phyloP scores from a whole-genome alignment of 2,113 vertebrate species.

The Pachyramphus minor region DNA sequence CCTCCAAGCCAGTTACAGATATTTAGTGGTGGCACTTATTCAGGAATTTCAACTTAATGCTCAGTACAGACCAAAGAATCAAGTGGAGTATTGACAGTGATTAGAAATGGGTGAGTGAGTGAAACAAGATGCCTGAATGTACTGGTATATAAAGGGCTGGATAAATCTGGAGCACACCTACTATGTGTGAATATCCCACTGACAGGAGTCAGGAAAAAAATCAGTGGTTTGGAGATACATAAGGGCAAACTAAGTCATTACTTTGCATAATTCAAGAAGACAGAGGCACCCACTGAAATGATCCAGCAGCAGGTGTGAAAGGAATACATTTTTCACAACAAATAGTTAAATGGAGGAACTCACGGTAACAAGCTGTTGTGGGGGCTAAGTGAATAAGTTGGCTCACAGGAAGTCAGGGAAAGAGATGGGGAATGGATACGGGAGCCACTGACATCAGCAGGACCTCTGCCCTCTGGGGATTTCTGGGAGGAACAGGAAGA shows the following conservation, averaged over 20 bases:
- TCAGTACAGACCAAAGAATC: not conserved
- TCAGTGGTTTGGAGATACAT: not conserved
- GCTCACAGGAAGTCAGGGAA: not conserved
- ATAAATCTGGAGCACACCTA: not conserved
- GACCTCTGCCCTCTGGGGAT: not conserved
- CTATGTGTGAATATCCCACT: accelerated
- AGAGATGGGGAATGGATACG: not conserved
- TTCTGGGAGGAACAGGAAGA: not conserved
- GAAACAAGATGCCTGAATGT: not conserved
- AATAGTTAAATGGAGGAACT: not conserved
- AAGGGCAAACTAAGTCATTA: not conserved
- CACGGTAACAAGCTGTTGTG: not conserved
- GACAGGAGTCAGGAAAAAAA: not conserved
- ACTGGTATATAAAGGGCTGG: no score
- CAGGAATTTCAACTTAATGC: not conserved
- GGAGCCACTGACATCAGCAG: not conserved
- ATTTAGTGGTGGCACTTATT: not conserved
- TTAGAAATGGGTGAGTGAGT: not conserved
- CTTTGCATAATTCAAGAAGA: not conserved
- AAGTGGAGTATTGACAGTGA: not conserved
- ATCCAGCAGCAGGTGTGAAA: not conserved
- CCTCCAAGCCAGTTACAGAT: not conserved
- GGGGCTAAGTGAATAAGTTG: not conserved
- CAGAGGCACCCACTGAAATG: not conserved
- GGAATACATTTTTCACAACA: not conserved